Base-by-base conservation (phyloP, 2,113 vertebrate genomes). In the Myotis lucifugus region DNA sequence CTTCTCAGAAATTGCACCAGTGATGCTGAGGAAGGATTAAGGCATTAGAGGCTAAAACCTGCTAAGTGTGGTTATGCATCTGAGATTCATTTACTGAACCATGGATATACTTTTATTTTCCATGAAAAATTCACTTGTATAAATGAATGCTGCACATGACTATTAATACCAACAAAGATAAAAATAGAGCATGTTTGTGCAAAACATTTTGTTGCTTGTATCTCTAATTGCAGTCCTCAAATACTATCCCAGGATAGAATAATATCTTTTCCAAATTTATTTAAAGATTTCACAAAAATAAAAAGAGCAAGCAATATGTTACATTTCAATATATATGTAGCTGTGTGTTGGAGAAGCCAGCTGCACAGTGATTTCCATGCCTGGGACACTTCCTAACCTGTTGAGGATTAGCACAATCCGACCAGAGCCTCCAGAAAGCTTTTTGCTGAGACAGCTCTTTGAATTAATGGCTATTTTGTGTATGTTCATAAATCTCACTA, bases 91-190 rank as follows among this genome's bases (percentile, higher is more conserved):
- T 94, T 96, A 90, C 76, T 96, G 93, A 97, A 95, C 89, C 85
- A 81, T 70, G 85, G 95, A 93, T 17, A 83, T 42, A 79, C 37
- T 97, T 97, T 95, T 97, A 97, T 96, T 97, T 98, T 97, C 81
- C 6, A 25, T 92, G 73, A 88, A 86, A 97, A 96, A 83, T 88
- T 94, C 0, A 0, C 37, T 96, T 92, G 88, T 94, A 97, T 88
- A 97, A 95, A 88, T 91, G 61, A 96, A 64, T 83, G 0, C 21
- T 85, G 34, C 67, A 64, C 0, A 4, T 88, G 94, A 96, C 88
- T 83, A 89, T 79, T 83, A 11, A 10, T 93, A 74, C 64, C 23
- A 83, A 46, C 21, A 95, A 72, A 82, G 15, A 83, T 93, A 72
- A 93, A 95, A 93, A 96, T 66, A 89, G 17, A 64, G n/a, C 70